Evolutionary conservation across 2,888 invertebrate genomes (phyloP), one percentile per base, ranked within the genome.

Genomic region (Cerceris rybyensis): DNA sequence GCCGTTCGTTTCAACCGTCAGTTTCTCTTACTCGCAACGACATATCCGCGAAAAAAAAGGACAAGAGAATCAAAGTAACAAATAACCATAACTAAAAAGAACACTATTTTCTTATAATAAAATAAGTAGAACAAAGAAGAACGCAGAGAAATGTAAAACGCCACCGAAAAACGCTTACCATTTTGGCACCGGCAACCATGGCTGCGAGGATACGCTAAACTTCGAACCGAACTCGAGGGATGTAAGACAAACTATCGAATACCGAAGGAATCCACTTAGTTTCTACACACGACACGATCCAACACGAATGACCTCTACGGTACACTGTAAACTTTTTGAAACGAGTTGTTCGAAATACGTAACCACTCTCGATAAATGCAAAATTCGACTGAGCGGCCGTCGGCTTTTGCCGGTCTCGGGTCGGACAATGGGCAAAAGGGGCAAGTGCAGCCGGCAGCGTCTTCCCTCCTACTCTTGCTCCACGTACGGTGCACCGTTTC

Each of bases 141-240:
- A 1, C 11, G 9, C 0, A 1, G 11, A 46, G n/a, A n/a, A 50
- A 50, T 13, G 11, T 13, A n/a, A 6, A 11, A 11, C 50, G 50
- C 7, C 6, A 9, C 9, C n/a, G 50, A 8, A 7, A 2, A 69
- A 71, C 66, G 68, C 90, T 90, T 88, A 91, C 91, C 91, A 91
- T 90, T 82, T 91, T 91, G 71, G 88, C 85, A 60, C 91, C 86
- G 76, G 90, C 91, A 69, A 91, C 91, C 91, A 91, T 91, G 80
- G 81, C 78, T 87, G 83, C 75, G 58, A 68, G 60, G 61, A 68
- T 63, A 68, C 59, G 57, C 52, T 57, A 68, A 50, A 67, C 64
- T 58, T 67, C 42, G 57, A 61, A 74, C 67, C 65, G 52, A 69
- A 65, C 66, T 61, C 57, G 58, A 66, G 64, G 14, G 49, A 8